phyloP scores from a whole-genome alignment of 2,797 vertebrate species.

The Anas bahamensis region DNA sequence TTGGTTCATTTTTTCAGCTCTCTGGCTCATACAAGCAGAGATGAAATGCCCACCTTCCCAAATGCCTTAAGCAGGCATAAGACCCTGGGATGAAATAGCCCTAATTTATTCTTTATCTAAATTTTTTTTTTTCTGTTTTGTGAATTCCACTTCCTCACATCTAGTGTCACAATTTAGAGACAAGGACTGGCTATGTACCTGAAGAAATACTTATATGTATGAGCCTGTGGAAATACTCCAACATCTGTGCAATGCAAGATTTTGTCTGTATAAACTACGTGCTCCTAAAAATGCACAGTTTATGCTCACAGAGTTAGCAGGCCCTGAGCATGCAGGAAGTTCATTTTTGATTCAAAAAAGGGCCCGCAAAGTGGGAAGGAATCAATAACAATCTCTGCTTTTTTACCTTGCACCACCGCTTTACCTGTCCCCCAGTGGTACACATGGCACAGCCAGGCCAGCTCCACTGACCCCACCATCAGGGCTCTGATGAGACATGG shows the following conservation, averaged over 20 bases:
- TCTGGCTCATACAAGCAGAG: neutral
- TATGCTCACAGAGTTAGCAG: neutral
- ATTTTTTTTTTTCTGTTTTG: neutral
- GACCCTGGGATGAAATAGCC: neutral
- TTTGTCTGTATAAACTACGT: neutral
- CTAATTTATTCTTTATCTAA: neutral
- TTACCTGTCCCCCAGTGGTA: neutral
- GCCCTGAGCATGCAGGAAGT: neutral
- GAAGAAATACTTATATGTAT: neutral
- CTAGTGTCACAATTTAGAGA: neutral
- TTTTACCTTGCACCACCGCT: accelerated
- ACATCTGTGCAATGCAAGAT: neutral
- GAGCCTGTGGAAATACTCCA: neutral
- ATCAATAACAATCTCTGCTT: neutral
- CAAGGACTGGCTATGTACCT: neutral
- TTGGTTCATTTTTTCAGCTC: neutral
- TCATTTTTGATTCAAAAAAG: neutral
- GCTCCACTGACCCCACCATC: neutral
- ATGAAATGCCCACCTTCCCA: neutral
- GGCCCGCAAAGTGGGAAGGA: neutral
- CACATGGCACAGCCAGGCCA: accelerated
- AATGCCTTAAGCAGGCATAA: neutral
- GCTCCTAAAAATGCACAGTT: neutral
- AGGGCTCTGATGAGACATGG: neutral
- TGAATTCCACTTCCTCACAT: neutral